Base-by-base conservation (phyloP, 2,797 vertebrate genomes). In the Alcedo atthis region DNA sequence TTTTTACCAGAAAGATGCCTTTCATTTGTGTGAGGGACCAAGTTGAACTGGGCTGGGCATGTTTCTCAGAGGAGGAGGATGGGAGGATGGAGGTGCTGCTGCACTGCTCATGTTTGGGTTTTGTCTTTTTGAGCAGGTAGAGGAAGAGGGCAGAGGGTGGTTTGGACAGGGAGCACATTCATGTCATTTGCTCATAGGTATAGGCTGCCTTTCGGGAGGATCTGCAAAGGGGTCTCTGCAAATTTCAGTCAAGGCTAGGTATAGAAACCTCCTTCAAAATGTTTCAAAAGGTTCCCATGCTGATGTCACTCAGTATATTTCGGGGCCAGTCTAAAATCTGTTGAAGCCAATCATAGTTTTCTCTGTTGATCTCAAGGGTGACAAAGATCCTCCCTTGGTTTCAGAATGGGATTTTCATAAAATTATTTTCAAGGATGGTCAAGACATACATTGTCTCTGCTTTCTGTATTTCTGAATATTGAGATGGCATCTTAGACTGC, bases 101-200 rank as follows among this genome's bases (percentile, higher is more conserved):
- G 46, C 1, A 3, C 33, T 37, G 8, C 63, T 71, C 0, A 0
- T 58, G 26, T 55, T 59, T 20, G 59, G 80, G 49, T 74, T 37
- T 35, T 42, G 15, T 28, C 12, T 35, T 28, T 55, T 58, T 37
- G 30, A 48, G 77, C 2, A 2, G 40, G 30, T 8, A 25, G 43
- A 78, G 8, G 6, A n/a, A 37, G 43, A 59, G n/a, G 5, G 22
- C 5, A 12, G n/a, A 4, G 37, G 19, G 9, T 18, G 5, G 37
- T 49, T 57, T 59, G 77, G 61, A 12, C 14, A 22, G 35, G 37
- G 48, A 40, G 26, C 32, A 8, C 28, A 1, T 63, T 37, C 18
- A 2, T 2, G 0, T 55, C 48, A 2, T 9, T 18, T 68, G 0
- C 46, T 37, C 48, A 37, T 32, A 40, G 40, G 26, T 42, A 9